Conservation (phyloP, 1,140 invertebrate species). For the Araneus ventricosus region DNA sequence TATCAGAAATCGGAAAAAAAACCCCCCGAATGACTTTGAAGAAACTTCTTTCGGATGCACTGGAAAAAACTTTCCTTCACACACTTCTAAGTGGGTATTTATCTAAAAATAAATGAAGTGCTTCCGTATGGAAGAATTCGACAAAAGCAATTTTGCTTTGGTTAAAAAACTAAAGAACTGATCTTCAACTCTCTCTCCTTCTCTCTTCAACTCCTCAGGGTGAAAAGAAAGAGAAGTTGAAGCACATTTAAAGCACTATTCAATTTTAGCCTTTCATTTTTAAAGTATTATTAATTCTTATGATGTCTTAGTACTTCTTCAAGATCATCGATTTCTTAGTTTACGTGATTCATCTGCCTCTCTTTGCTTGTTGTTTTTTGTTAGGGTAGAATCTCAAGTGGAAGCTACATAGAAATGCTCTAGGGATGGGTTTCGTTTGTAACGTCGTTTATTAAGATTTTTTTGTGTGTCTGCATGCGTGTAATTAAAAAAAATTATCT, state of each 20-base stretch:
- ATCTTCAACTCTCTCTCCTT: neutral
- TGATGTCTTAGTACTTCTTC: neutral
- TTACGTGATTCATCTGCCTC: too few species aligned
- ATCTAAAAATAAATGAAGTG: neutral
- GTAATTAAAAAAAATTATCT: too few species aligned
- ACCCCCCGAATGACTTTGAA: neutral
- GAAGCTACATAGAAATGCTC: too few species aligned
- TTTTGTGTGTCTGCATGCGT: too few species aligned
- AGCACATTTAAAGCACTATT: neutral
- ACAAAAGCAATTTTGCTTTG: neutral
- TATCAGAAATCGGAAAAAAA: neutral
- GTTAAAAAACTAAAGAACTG: neutral
- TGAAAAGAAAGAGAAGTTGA: neutral
- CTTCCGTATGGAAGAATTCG: neutral
- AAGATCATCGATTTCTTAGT: too few species aligned
- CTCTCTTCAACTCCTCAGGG: neutral
- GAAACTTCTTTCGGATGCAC: neutral
- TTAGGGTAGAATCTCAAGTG: too few species aligned
- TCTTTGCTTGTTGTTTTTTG: too few species aligned
- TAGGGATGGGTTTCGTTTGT: too few species aligned
- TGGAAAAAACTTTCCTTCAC: neutral
- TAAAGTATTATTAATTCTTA: slow-evolving; percentile 2
- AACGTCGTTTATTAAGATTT: too few species aligned
- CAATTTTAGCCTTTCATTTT: neutral
- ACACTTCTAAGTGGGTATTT: slow-evolving; percentile 15